Conservation (phyloP, 2,888 invertebrate genomes). For the Odontocerum albicorne region DNA sequence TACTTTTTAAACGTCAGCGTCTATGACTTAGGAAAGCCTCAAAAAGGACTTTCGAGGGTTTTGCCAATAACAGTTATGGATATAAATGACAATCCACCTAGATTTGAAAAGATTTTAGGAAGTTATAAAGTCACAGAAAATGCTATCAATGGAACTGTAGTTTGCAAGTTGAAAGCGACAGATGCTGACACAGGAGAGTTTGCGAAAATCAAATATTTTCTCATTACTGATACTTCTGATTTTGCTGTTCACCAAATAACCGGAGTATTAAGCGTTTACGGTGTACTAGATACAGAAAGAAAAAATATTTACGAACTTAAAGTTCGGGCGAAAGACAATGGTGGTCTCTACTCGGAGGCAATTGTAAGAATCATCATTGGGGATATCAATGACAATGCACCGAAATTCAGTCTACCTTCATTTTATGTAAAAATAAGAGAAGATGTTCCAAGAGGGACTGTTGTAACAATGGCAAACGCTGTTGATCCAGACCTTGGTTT, state of each 20-base stretch:
- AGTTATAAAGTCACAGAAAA: slow-evolving; percentile 86
- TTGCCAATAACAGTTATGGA: slow-evolving; percentile 82
- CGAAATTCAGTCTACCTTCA: slow-evolving; percentile 74
- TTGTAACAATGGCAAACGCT: slow-evolving; percentile 78
- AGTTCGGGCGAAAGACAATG: slow-evolving; percentile 79
- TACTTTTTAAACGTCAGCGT: slow-evolving; percentile 87
- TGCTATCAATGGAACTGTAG: slow-evolving; percentile 80
- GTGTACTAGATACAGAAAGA: slow-evolving; percentile 81
- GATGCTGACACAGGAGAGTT: slow-evolving; percentile 86
- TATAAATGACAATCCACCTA: slow-evolving; percentile 89
- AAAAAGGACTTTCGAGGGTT: slow-evolving; percentile 74
- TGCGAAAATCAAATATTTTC: slow-evolving; percentile 71
- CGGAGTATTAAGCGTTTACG: slow-evolving; percentile 77
- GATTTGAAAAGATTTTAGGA: slow-evolving; percentile 78
- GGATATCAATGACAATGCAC: slow-evolving; percentile 90
- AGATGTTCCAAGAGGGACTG: slow-evolving; percentile 85
- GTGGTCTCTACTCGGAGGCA: slow-evolving; percentile 78
- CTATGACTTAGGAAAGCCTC: slow-evolving; percentile 82
- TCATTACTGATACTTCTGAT: slow-evolving; percentile 74
- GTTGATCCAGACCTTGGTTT: slow-evolving; percentile 84
- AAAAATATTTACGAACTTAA: slow-evolving; percentile 78
- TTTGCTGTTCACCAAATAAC: slow-evolving; percentile 76
- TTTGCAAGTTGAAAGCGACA: slow-evolving; percentile 80
- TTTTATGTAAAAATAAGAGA: slow-evolving; percentile 85
- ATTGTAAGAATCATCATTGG: slow-evolving; percentile 78